phyloP scores from a whole-genome alignment of 2,113 vertebrate genomes.

The Clinocottus analis region DNA sequence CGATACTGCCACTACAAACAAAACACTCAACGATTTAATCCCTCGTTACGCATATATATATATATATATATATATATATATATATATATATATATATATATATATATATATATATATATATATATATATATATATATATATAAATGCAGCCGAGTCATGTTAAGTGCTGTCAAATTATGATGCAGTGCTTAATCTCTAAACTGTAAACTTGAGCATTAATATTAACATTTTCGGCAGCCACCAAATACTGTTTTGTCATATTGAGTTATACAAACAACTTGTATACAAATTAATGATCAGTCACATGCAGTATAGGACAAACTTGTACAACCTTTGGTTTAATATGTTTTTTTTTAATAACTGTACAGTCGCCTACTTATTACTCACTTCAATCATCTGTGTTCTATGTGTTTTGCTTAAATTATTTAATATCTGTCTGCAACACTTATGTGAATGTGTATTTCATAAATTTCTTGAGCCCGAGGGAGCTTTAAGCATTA shows the following conservation, averaged over 20 bases:
- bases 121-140: too few species aligned
- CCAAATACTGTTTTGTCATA: slow-evolving; percentile 18
- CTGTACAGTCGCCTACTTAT: slow-evolving; percentile 28
- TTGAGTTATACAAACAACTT: slow-evolving; percentile 23
- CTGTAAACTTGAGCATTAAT: slow-evolving; percentile 25
- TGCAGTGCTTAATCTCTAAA: slow-evolving; percentile 5
- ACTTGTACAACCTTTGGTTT: slow-evolving; percentile 13
- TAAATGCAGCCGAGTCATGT: background rate
- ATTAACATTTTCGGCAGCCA: background rate
- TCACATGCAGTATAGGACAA: slow-evolving; percentile 15
- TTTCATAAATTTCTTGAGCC: slow-evolving; percentile 12
- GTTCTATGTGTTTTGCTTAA: slow-evolving; percentile 15
- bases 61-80: too few species aligned
- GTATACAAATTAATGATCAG: slow-evolving; percentile 5
- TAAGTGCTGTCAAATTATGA: background rate
- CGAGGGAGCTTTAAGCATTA: background rate
- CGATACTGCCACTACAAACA: slow-evolving; percentile 48
- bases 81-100: too few species aligned
- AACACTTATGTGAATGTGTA: slow-evolving; percentile 22
- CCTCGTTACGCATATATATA: too few species aligned
- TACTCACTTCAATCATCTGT: slow-evolving; percentile 25
- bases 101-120: too few species aligned
- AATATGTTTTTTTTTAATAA: slow-evolving; percentile 12
- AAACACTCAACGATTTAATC: slow-evolving; percentile 12
- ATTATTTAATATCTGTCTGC: background rate